Conservation (phyloP, 2,888 invertebrate genomes). For the Netelia melanura region DNA sequence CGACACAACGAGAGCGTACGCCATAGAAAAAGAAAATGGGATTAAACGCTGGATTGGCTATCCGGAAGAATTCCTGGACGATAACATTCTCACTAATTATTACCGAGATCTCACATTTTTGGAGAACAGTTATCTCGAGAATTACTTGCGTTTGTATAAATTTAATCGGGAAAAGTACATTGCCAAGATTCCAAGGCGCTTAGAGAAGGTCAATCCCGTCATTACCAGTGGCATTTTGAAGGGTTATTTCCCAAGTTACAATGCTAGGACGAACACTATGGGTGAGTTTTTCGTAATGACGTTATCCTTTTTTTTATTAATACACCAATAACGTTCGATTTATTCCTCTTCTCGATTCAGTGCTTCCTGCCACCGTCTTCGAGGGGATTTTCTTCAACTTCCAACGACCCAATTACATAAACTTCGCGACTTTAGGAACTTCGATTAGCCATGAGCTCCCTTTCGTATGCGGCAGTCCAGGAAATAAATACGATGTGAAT, state of each 20-base stretch:
- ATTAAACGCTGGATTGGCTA: slow-evolving; percentile 97
- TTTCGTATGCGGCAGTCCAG: slow-evolving; percentile 94
- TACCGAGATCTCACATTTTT: slow-evolving; percentile 87
- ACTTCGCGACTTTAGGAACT: slow-evolving; percentile 96
- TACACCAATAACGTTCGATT: not conserved
- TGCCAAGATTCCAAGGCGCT: slow-evolving; percentile 85
- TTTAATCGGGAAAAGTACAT: slow-evolving; percentile 86
- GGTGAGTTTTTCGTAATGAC: slow-evolving; percentile 82
- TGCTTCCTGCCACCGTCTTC: slow-evolving; percentile 96
- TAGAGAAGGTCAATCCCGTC: slow-evolving; percentile 86
- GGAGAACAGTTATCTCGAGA: slow-evolving; percentile 84
- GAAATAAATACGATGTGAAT: slow-evolving; percentile 95
- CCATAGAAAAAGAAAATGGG: slow-evolving; percentile 91
- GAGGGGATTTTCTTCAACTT: slow-evolving; percentile 97
- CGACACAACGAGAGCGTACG: slow-evolving; percentile 90
- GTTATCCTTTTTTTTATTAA: too few relatives aligned
- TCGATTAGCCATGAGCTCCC: slow-evolving; percentile 97
- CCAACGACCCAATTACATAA: slow-evolving; percentile 95
- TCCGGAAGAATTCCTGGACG: slow-evolving; percentile 94
- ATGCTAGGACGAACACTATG: slow-evolving; percentile 86
- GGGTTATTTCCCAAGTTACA: slow-evolving; percentile 84
- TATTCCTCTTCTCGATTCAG: slow-evolving; percentile 85
- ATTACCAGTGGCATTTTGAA: slow-evolving; percentile 85
- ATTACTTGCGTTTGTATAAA: slow-evolving; percentile 85
- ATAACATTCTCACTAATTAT: slow-evolving; percentile 92